phyloP scores from a whole-genome alignment of 35 echinoderm and acorn worm species.

The Acanthaster planci region DNA sequence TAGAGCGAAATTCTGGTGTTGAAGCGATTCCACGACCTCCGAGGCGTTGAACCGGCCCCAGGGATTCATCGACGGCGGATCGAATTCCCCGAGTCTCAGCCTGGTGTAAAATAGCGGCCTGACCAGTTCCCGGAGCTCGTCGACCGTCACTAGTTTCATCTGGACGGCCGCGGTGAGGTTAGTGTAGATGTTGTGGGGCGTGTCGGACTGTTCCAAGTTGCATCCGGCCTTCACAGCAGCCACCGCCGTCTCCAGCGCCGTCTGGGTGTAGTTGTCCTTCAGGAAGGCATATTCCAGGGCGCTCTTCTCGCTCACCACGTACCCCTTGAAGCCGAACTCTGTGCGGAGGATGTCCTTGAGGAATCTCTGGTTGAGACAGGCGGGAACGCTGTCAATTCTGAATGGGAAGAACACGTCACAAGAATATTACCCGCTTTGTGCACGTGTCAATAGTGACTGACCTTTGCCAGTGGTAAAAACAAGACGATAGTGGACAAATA shows the following conservation, averaged over 20 bases:
- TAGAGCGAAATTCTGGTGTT: slow-evolving; percentile 67
- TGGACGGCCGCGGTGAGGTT: slow-evolving; percentile 28
- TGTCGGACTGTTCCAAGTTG: slow-evolving; percentile 62
- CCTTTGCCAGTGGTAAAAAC: too few species aligned
- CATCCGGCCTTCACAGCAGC: slow-evolving; percentile 53
- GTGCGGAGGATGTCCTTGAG: slow-evolving; percentile 73
- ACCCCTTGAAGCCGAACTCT: slow-evolving; percentile 83
- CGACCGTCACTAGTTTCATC: not conserved
- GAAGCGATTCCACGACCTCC: slow-evolving; percentile 52
- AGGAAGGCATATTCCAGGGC: slow-evolving; percentile 59
- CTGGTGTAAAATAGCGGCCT: slow-evolving; percentile 20
- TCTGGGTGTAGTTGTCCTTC: slow-evolving; percentile 63
- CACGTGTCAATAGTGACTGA: too few species aligned
- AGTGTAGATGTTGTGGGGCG: not conserved
- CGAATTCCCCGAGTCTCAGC: slow-evolving; percentile 36
- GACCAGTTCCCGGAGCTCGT: not conserved
- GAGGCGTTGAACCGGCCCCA: not conserved
- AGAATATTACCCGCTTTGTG: too few species aligned
- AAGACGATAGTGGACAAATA: too few species aligned
- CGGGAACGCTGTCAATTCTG: slow-evolving; percentile 80
- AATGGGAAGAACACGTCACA: not conserved
- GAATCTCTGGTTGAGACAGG: slow-evolving; percentile 68
- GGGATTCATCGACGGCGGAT: slow-evolving; percentile 13
- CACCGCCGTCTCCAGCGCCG: slow-evolving; percentile 46
- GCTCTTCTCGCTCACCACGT: slow-evolving; percentile 77